Base-by-base conservation (phyloP, 2,888 invertebrate genomes). In the Lucinisca nassula region DNA sequence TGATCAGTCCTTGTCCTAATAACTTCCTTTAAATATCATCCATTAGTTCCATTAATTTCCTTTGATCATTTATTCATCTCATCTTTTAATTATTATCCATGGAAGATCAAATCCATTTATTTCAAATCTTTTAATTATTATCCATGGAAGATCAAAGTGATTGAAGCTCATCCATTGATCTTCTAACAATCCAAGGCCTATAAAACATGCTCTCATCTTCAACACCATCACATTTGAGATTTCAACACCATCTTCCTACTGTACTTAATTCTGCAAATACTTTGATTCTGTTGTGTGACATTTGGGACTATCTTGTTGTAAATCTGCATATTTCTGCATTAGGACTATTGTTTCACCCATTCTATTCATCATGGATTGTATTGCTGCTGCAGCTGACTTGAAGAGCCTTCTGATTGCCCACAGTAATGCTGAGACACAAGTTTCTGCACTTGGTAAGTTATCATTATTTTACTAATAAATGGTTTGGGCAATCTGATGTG, bases 401-500 rank as follows among this genome's bases (percentile, higher is more conserved):
- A 38, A 55, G 12, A n/a, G 77, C 8, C 73, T 85, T 24, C 58
- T 85, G 27, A 77, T 72, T 76, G 76, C 73, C 73, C 72, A 61
- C 24, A 58, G 77, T 67, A 80, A 45, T 35, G 45, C 72, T 30
- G 45, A 77, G 24, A 77, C 37, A 24, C 80, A 85, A 40, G 58
- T 81, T 10, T 1, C 45, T 55, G 58, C 24, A 21, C 45, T 85
- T 67, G 81, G 85, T 85, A 85, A 77, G 85, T 75, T 8, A n/a
- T n/a, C n/a, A n/a, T n/a, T n/a, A n/a, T n/a, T n/a, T n/a, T n/a
- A n/a, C n/a, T n/a, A n/a, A n/a, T n/a, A n/a, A n/a, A n/a, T n/a
- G n/a, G n/a, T n/a, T n/a, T n/a, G n/a, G n/a, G n/a, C n/a, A n/a
- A n/a, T n/a, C n/a, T n/a, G n/a, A n/a, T n/a, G n/a, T n/a, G n/a